Base-by-base conservation (phyloP, 2,888 invertebrate species). In the Eristalinus sepulchralis region DNA sequence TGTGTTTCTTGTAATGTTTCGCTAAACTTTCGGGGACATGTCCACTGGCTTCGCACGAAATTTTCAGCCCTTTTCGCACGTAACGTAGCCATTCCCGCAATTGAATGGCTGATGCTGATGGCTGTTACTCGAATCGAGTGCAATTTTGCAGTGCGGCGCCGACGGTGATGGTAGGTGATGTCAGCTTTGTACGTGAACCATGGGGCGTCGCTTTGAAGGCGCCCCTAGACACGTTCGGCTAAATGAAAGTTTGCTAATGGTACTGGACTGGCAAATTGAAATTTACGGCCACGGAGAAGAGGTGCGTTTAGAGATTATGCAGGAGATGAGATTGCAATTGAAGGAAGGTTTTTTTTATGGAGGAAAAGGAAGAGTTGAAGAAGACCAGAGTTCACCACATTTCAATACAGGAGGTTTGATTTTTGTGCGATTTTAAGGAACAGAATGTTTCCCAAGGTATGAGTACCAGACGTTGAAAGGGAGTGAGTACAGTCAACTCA, bases 161-260 rank as follows among this genome's bases (percentile, higher is more conserved):
- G 22, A 22, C 34, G 17, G 31, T 9, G 39, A 22, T 9, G 39
- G 34, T 67, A 39, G 78, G 71, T 78, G 66, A 75, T 82, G 73
- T 78, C 76, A 53, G 67, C 55, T 63, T 36, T 11, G 64, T 36
- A 81, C 71, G 76, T 82, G 85, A n/a, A 78, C 47, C 59, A 47
- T 68, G 31, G 55, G 39, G 59, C 10, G 11, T 27, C 59, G 67
- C 64, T 63, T 27, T 62, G 73, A 75, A 83, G 70, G 83, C 47
- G 66, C 73, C 75, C 57, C 71, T 36, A 66, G 82, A 75, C 86
- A 83, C 78, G 86, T 86, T 82, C 71, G 5, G 59, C 66, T 73
- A 71, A 75, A 83, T 73, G 78, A 83, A 83, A 78, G 70, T 86
- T 83, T 78, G 78, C 79, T 85, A 82, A 83, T 75, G 83, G 78